Evolutionary conservation across 2,113 vertebrate genomes (phyloP).

Genomic region (Malurus cyaneus): DNA sequence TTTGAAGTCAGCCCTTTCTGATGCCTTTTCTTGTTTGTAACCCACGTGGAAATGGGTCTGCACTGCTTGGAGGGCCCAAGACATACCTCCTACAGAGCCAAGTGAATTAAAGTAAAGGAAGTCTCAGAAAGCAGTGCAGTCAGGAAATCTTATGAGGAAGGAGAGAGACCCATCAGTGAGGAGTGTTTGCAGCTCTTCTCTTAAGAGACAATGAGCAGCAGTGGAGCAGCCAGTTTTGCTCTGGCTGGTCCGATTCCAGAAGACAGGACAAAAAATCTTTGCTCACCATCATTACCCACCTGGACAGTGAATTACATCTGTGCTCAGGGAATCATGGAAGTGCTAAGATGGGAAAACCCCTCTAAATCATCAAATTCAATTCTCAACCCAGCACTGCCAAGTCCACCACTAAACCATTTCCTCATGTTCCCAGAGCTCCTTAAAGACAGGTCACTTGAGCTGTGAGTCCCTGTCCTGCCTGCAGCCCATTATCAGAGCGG

Average conservation of each 20-base stretch:
- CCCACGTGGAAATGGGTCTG: not conserved
- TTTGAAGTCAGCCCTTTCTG: not conserved
- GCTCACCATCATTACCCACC: not conserved
- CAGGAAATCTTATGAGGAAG: not conserved
- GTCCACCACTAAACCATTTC: not conserved
- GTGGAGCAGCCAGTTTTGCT: not conserved
- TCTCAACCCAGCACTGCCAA: not conserved
- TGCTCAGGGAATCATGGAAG: not conserved
- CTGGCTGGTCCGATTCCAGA: not conserved
- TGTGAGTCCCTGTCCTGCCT: not conserved
- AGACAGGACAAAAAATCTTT: fast-evolving
- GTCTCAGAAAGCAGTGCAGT: not conserved
- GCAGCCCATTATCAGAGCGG: not conserved
- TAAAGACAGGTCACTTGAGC: not conserved
- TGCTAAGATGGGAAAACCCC: not conserved
- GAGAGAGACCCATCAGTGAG: not conserved
- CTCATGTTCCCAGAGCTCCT: not conserved
- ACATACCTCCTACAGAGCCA: not conserved
- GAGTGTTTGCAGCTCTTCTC: not conserved
- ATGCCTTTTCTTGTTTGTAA: not conserved
- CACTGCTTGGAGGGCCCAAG: no score
- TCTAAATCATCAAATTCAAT: not conserved
- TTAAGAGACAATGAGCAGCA: not conserved
- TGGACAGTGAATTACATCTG: not conserved
- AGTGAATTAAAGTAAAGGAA: not conserved